phyloP scores from a whole-genome alignment of 2,797 vertebrate genomes.

The Hydrocynus forskahlii region DNA sequence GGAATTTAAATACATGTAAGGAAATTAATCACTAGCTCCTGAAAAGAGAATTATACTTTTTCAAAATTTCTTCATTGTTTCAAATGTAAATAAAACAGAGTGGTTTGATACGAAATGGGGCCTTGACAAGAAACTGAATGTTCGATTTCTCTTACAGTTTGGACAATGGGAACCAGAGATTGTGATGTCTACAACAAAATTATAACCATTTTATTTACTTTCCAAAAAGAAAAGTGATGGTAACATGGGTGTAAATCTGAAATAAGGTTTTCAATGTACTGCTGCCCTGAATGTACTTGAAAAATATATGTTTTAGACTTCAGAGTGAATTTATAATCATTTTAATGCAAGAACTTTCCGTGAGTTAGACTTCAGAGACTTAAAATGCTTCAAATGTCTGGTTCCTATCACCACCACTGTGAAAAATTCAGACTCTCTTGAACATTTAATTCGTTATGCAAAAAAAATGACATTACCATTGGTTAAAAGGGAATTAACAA shows the following conservation, averaged over 20 bases:
- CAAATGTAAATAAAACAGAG: too few species aligned
- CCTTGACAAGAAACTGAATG: neutral
- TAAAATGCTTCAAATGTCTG: neutral
- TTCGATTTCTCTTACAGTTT: neutral
- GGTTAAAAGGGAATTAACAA: too few species aligned
- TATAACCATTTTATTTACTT: neutral
- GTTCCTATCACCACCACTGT: too few species aligned
- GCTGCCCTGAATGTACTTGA: neutral
- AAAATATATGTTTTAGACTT: too few species aligned
- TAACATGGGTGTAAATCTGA: neutral
- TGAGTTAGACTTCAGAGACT: neutral
- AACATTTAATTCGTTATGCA: too few species aligned
- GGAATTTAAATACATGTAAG: too few species aligned
- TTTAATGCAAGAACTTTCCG: neutral
- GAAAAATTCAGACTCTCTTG: too few species aligned
- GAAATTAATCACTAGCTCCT: too few species aligned
- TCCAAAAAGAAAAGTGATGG: neutral
- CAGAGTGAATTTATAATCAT: neutral
- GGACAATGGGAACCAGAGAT: neutral
- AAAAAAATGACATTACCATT: too few species aligned
- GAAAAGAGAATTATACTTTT: too few species aligned
- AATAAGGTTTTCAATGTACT: neutral
- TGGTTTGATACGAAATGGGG: neutral
- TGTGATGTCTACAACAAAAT: neutral
- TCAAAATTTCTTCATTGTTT: too few species aligned